Conservation (phyloP, 2,888 invertebrate species). For the Hesperia comma region DNA sequence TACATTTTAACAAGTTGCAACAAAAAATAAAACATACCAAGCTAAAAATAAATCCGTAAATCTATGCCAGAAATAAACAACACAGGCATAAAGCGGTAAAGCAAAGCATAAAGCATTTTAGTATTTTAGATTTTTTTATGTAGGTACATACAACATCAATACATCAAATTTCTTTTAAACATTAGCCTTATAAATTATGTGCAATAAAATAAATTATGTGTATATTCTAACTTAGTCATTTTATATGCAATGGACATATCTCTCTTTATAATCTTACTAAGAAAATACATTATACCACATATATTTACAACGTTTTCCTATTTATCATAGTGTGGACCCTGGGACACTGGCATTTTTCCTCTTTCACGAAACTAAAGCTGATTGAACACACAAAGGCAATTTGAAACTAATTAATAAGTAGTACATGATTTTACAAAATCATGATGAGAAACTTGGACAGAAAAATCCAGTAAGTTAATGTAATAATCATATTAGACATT, state of each 20-base stretch:
- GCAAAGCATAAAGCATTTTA: constrained; percentile 71
- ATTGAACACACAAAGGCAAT: constrained; percentile 42
- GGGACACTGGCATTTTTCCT: constrained; percentile 41
- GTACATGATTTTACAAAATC: neutral
- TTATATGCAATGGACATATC: constrained; percentile 67
- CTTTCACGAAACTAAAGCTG: constrained; percentile 34
- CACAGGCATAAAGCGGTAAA: constrained; percentile 48
- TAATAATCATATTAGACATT: neutral
- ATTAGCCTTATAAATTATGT: constrained; percentile 60
- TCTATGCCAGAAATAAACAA: constrained; percentile 52
- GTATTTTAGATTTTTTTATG: constrained; percentile 55
- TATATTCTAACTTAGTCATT: constrained; percentile 52
- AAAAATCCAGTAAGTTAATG: neutral
- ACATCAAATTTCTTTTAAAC: constrained; percentile 60
- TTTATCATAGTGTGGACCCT: constrained; percentile 49
- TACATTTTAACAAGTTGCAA: constrained; percentile 74
- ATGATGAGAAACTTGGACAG: neutral
- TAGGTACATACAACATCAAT: constrained; percentile 65
- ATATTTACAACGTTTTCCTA: constrained; percentile 67
- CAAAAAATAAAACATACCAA: constrained; percentile 55
- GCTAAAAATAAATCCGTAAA: constrained; percentile 40
- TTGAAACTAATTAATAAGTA: constrained; percentile 11
- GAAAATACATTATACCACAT: constrained; percentile 58
- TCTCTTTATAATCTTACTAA: constrained; percentile 57
- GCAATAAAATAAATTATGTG: constrained; percentile 63